Conservation (phyloP, 2,113 vertebrate species). For the Passer montanus region DNA sequence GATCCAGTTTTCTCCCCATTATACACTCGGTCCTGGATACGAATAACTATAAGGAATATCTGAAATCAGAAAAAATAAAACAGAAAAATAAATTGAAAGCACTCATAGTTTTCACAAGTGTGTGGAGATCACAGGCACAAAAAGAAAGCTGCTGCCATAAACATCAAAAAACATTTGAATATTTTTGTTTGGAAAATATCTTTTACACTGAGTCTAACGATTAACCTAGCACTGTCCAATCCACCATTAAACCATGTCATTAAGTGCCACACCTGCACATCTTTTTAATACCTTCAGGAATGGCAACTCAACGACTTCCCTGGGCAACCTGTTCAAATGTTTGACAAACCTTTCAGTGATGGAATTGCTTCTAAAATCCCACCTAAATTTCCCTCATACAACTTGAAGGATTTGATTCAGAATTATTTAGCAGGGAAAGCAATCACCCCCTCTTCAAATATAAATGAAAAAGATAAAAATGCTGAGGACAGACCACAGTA, state of each 20-base stretch:
- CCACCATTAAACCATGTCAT: too few species aligned
- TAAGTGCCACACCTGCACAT: not conserved
- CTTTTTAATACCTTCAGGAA: not conserved
- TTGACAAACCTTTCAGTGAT: not conserved
- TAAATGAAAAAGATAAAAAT: not conserved
- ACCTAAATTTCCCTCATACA: not conserved
- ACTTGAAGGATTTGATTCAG: not conserved
- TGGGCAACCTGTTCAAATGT: not conserved
- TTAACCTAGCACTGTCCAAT: not conserved
- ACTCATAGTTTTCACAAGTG: not conserved
- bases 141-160: not conserved
- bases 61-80: constrained; percentile 36
- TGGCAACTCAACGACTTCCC: not conserved
- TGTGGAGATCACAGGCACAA: not conserved
- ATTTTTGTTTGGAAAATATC: not conserved
- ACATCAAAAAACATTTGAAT: not conserved
- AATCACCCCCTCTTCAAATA: not conserved
- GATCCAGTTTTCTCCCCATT: constrained; percentile 96
- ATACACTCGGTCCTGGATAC: not conserved
- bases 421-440: not conserved
- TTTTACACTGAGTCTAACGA: not conserved
- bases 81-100: not conserved
- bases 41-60: not conserved
- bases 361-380: not conserved
- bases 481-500: not conserved